These are phyloP conservation scores for Philypnodon macrostomus DNA, from an alignment of 2,797 vertebrate genomes.

Conservation along the genomic window DNA sequence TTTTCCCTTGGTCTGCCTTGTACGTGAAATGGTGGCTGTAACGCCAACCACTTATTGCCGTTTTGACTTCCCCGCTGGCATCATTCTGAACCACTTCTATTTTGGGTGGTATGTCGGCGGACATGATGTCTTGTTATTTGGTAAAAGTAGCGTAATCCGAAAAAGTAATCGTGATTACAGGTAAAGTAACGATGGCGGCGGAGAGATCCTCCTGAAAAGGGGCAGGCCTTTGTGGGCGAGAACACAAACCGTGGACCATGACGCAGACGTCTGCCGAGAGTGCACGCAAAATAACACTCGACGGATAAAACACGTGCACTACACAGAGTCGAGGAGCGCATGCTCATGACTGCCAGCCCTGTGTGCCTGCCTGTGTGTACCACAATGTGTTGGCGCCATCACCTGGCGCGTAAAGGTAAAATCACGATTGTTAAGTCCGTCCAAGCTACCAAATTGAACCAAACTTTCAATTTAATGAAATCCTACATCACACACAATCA, in stretches of 20 bases:
- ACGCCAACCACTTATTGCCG: conserved; percentile 71
- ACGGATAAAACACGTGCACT: neutral
- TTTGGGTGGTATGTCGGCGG: conserved; percentile 17
- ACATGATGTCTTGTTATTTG: conserved; percentile 22
- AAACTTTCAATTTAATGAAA: no score
- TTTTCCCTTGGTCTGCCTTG: conserved; percentile 76
- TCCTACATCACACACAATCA: no score
- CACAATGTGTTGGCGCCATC: conserved; percentile 40
- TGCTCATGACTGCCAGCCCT: conserved; percentile 11
- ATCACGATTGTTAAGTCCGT: no score
- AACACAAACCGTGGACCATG: conserved; percentile 13
- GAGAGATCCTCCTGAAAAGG: conserved; percentile 65
- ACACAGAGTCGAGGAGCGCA: conserved; percentile 17
- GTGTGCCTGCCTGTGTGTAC: neutral
- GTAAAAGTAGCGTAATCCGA: conserved; percentile 69
- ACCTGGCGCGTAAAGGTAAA: conserved; percentile 12
- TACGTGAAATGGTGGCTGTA: conserved; percentile 78
- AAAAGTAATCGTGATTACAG: conserved; percentile 76
- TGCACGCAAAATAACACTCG: conserved; percentile 10
- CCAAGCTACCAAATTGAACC: no score
- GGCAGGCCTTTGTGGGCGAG: conserved; percentile 61
- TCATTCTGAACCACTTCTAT: conserved; percentile 59
- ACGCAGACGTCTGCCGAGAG: rapidly evolving
- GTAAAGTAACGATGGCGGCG: conserved; percentile 74
- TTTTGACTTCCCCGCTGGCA: conserved; percentile 56